Conservation (phyloP, 2,797 vertebrate genomes). For the Agapornis canus region DNA sequence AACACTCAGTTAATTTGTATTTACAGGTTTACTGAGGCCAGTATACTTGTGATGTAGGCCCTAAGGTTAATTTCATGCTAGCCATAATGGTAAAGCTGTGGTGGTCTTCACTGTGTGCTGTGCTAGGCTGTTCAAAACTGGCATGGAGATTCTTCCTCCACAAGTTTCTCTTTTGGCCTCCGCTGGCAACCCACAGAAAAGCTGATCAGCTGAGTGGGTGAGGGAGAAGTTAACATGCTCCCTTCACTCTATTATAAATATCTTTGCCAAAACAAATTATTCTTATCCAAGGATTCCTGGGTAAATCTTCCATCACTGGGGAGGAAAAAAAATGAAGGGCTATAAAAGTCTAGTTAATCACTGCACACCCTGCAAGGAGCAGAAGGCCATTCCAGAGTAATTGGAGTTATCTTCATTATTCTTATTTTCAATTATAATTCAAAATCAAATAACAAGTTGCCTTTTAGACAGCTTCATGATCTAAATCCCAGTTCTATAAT, state of each 20-base stretch:
- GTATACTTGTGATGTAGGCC: background rate
- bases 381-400: constrained; percentile 51
- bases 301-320: constrained; percentile 5
- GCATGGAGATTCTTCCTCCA: background rate
- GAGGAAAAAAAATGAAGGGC: background rate
- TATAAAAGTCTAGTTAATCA: constrained; percentile 50
- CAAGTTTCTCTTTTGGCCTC: background rate
- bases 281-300: constrained; percentile 19
- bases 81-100: background rate
- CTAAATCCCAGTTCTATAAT: constrained; percentile 34
- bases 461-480: constrained; percentile 37
- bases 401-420: constrained; percentile 60
- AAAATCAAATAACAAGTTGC: constrained; percentile 61
- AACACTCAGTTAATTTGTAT: background rate
- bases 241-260: background rate
- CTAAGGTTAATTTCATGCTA: background rate
- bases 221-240: background rate
- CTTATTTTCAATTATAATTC: constrained; percentile 62
- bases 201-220: background rate
- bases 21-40: background rate
- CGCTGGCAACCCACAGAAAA: background rate
- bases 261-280: constrained; percentile 39
- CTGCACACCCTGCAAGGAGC: constrained; percentile 21
- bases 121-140: background rate
- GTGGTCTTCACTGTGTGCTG: background rate